These are phyloP conservation scores for silkworm (Bombyx mori) DNA, from an alignment of 1,140 invertebrate genomes.

Conservation along the genomic window DNA sequence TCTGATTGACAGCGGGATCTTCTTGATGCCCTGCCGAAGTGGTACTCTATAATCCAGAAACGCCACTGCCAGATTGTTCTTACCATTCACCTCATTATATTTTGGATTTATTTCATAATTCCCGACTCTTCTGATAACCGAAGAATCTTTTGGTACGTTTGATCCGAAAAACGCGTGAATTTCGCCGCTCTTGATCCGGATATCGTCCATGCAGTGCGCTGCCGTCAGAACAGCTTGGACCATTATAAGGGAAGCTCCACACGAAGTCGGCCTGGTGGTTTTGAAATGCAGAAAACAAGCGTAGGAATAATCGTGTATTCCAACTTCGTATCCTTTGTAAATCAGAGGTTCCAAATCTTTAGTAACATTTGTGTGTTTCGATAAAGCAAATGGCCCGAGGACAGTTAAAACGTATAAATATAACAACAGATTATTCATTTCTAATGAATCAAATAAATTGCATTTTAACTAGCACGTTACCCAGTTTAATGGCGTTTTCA, in stretches of 20 bases:
- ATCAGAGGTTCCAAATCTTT: conserved; percentile 5
- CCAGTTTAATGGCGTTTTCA: too few relatives aligned
- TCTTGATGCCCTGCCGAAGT: conserved; percentile 7
- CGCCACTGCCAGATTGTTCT: conserved; percentile 16
- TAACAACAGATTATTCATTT: too few relatives aligned
- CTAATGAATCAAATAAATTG: too few relatives aligned
- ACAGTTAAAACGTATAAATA: too few relatives aligned
- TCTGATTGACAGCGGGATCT: conserved; percentile 14
- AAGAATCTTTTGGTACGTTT: conserved; percentile 11
- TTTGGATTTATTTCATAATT: conserved; percentile 14
- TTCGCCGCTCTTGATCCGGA: conserved; percentile 5
- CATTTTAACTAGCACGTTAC: too few relatives aligned
- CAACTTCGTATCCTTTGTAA: conserved; percentile 16
- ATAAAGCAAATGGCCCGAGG: too few relatives aligned
- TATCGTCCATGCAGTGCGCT: conserved; percentile 19
- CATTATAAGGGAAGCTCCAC: conserved; percentile 18
- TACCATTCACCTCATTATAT: conserved; percentile 10
- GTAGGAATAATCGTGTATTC: conserved; percentile 14
- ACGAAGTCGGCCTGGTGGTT: conserved; percentile 12
- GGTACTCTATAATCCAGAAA: conserved; percentile 14
- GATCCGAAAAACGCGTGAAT: conserved; percentile 18
- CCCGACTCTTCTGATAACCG: conserved; percentile 9
- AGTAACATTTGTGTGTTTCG: not conserved
- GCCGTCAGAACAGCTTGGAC: conserved; percentile 16
- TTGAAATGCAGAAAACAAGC: conserved; percentile 17